These are phyloP conservation scores for Phalacrocorax brasilianus DNA, from an alignment of 2,113 vertebrate species.

Conservation along the genomic window DNA sequence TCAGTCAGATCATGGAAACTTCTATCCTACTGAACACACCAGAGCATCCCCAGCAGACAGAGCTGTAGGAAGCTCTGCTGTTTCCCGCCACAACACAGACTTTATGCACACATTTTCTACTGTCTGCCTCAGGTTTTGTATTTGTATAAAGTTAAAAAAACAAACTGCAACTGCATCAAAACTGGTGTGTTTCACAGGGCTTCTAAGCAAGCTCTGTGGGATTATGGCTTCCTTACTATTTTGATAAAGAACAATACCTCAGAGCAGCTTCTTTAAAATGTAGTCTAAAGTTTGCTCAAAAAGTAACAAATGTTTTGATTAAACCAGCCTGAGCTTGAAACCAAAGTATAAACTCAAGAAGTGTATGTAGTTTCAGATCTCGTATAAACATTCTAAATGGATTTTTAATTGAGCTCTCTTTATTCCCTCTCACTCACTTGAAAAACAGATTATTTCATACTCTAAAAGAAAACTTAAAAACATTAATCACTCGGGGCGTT, in stretches of 20 bases:
- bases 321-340: background rate
- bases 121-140: background rate
- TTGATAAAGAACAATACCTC: background rate
- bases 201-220: background rate
- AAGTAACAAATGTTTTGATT: slow-evolving; percentile 29
- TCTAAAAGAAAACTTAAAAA: background rate
- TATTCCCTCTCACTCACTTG: background rate
- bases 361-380: background rate
- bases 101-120: background rate
- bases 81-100: background rate
- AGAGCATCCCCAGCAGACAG: background rate
- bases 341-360: background rate
- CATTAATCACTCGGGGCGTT: rapidly evolving
- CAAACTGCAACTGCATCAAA: background rate
- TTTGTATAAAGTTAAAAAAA: background rate
- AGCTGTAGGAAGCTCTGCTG: background rate
- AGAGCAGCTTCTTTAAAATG: background rate
- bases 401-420: background rate
- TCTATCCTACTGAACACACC: rapidly evolving
- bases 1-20: background rate
- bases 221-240: background rate
- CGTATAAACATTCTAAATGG: background rate
- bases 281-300: background rate
- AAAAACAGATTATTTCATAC: background rate
- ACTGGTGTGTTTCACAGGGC: background rate